phyloP scores from a whole-genome alignment of 2,888 invertebrate genomes.

The Dryomyza anilis region DNA sequence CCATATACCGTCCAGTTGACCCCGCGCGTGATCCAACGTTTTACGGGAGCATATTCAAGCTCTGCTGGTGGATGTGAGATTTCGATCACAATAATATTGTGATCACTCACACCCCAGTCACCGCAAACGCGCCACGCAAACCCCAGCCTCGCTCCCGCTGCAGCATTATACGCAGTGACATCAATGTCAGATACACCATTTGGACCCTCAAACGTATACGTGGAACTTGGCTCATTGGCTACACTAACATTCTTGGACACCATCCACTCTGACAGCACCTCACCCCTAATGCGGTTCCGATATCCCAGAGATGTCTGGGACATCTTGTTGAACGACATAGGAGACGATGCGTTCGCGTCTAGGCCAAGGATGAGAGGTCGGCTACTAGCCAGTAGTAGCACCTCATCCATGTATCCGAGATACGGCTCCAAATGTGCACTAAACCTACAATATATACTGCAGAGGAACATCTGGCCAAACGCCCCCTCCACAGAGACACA shows the following conservation, averaged over 20 bases:
- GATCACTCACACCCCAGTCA: slow-evolving; percentile 9
- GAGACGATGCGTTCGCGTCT: slow-evolving; percentile 22
- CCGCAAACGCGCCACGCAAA: too few relatives aligned
- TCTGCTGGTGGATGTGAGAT: neutral
- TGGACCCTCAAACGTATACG: neutral
- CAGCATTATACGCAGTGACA: neutral
- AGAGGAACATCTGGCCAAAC: neutral
- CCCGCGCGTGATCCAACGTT: neutral
- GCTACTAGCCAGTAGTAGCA: slow-evolving; percentile 16
- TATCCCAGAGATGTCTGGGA: slow-evolving; percentile 4
- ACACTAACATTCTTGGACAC: neutral
- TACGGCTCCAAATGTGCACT: slow-evolving; percentile 2
- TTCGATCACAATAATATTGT: neutral
- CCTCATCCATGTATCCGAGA: slow-evolving; percentile 7
- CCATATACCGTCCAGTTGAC: neutral
- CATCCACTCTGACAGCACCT: slow-evolving; percentile 7
- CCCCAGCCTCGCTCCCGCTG: neutral
- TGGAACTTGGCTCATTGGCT: neutral
- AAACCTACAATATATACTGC: neutral
- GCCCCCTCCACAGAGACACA: neutral
- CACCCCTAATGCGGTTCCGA: too few relatives aligned
- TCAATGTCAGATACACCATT: neutral
- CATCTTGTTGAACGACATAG: slow-evolving; percentile 20
- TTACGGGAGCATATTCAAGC: neutral
- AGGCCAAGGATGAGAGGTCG: neutral